Evolutionary conservation across 2,113 vertebrate genomes (phyloP).

Genomic region (Pluvianellus socialis): DNA sequence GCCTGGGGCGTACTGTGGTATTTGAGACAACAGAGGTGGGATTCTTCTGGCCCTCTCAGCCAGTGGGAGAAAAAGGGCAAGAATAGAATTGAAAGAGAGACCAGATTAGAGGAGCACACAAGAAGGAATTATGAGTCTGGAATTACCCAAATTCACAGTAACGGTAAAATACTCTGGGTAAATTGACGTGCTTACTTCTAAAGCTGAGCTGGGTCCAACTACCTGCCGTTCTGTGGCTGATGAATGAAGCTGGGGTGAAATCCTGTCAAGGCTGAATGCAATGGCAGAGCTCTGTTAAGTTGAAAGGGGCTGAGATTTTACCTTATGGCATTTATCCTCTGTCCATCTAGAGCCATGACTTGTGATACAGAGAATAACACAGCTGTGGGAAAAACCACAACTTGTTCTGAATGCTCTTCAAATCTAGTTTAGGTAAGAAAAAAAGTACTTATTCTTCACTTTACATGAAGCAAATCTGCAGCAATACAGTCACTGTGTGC

Average conservation of each 20-base stretch:
- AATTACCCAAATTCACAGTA: background rate
- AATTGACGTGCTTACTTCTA: background rate
- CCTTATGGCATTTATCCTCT: background rate
- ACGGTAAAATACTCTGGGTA: background rate
- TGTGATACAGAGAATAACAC: background rate
- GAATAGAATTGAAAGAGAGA: background rate
- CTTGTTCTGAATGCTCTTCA: background rate
- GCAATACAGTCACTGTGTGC: too few species aligned
- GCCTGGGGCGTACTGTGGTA: background rate
- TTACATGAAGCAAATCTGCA: background rate
- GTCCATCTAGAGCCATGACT: background rate
- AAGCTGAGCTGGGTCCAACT: background rate
- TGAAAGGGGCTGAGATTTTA: background rate
- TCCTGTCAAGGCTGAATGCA: background rate
- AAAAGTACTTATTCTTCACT: background rate
- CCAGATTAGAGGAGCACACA: background rate
- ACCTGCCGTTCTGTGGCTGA: background rate
- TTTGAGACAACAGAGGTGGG: background rate
- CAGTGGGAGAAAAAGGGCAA: background rate
- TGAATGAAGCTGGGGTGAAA: background rate
- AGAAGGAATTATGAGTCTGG: background rate
- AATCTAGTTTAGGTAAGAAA: background rate
- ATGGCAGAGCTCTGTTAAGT: background rate
- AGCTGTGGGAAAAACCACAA: background rate
- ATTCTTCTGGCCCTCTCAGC: background rate